Evolutionary conservation across 1,140 invertebrate genomes (phyloP).

Genomic region (Drosophila biarmipes): DNA sequence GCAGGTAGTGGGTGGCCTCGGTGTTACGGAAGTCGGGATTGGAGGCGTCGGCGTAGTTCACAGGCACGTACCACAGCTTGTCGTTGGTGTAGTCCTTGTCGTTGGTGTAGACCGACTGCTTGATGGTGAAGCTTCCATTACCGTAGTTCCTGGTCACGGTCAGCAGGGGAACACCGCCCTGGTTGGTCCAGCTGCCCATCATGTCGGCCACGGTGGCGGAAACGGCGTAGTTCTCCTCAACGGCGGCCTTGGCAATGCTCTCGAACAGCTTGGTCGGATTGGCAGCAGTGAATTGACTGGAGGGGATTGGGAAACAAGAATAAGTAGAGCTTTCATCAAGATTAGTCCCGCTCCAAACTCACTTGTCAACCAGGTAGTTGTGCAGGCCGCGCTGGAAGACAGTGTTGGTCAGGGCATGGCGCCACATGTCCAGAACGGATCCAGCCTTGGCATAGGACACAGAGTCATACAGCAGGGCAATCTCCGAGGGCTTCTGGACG

Average conservation of each 20-base stretch:
- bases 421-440: slow-evolving; percentile 95
- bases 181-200: slow-evolving; percentile 89
- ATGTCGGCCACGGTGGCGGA: slow-evolving; percentile 79
- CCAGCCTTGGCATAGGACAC: slow-evolving; percentile 90
- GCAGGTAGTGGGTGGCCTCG: slow-evolving; percentile 63
- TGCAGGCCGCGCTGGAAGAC: slow-evolving; percentile 93
- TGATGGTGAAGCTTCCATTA: slow-evolving; percentile 71
- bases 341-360: slow-evolving; percentile 36
- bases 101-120: slow-evolving; percentile 84
- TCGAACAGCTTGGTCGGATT: slow-evolving; percentile 88
- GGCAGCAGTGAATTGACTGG: slow-evolving; percentile 85
- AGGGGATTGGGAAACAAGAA: not conserved
- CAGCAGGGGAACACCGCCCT: slow-evolving; percentile 88
- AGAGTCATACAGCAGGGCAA: slow-evolving; percentile 91
- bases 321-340: too few species aligned
- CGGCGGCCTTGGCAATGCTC: slow-evolving; percentile 86
- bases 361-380: slow-evolving; percentile 90
- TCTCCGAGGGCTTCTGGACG: slow-evolving; percentile 89
- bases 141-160: slow-evolving; percentile 85
- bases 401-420: slow-evolving; percentile 93
- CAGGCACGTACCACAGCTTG: slow-evolving; percentile 48
- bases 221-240: slow-evolving; percentile 61
- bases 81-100: slow-evolving; percentile 37
- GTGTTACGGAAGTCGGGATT: slow-evolving; percentile 85
- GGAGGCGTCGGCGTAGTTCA: slow-evolving; percentile 73